These are phyloP conservation scores for Ictidomys tridecemlineatus DNA, from an alignment of 2,113 vertebrate genomes.

Conservation along the genomic window DNA sequence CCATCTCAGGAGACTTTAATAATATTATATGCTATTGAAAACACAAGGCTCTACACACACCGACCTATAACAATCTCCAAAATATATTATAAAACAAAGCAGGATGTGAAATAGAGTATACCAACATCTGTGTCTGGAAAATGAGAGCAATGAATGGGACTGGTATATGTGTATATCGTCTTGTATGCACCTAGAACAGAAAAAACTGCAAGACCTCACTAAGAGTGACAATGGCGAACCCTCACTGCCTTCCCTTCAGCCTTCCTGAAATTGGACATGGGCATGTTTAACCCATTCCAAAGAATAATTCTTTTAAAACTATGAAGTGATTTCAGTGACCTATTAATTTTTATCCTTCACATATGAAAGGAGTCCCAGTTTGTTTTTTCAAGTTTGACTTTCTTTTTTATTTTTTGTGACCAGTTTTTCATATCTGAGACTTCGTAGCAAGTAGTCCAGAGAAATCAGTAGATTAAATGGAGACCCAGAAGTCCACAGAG, in stretches of 20 bases:
- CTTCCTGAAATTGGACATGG: background rate
- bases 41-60: background rate
- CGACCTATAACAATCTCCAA: background rate
- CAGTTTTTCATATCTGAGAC: background rate
- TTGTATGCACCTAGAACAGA: background rate
- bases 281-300: background rate
- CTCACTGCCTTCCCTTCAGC: background rate
- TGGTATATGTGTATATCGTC: background rate
- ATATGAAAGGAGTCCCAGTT: background rate
- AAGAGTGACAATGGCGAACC: background rate
- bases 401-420: too few relatives aligned
- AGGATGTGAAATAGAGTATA: background rate
- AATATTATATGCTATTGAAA: background rate
- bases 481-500: background rate
- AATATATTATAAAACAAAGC: background rate
- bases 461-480: background rate
- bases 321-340: background rate
- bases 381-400: too few relatives aligned
- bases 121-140: background rate
- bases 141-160: background rate
- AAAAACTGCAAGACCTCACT: background rate
- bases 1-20: background rate
- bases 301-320: constrained; percentile 5
- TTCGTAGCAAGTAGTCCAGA: background rate
- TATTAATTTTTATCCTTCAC: background rate